Evolutionary conservation across 1,140 invertebrate genomes (phyloP).

Genomic region (Cephus cinctus): DNA sequence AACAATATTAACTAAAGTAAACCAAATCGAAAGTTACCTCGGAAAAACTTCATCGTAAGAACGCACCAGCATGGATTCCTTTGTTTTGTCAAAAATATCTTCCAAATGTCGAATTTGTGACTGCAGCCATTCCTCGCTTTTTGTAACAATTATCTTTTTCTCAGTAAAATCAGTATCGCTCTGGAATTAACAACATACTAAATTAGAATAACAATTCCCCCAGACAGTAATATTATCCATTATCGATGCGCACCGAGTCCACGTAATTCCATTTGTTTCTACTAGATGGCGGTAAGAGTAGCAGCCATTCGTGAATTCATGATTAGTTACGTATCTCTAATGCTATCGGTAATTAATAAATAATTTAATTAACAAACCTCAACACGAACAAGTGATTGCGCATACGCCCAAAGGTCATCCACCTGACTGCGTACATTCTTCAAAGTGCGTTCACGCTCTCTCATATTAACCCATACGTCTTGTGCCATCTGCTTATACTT

Average conservation of each 20-base stretch:
- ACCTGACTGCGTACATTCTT: conserved; percentile 55
- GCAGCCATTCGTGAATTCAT: too few species aligned
- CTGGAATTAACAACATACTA: conserved; percentile 32
- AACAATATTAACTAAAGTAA: conserved; percentile 50
- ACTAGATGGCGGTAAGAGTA: too few species aligned
- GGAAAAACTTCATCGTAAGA: conserved; percentile 55
- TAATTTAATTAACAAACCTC: conserved; percentile 51
- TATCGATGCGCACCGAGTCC: too few species aligned
- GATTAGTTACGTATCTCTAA: too few species aligned
- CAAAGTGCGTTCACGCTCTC: conserved; percentile 58
- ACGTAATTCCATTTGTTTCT: too few species aligned
- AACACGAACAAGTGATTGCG: conserved; percentile 59
- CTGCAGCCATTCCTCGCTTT: conserved; percentile 52
- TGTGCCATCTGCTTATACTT: conserved; percentile 59
- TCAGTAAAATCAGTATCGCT: conserved; percentile 47
- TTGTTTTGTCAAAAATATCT: conserved; percentile 50
- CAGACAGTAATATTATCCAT: too few species aligned
- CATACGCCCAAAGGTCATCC: conserved; percentile 57
- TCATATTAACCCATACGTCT: conserved; percentile 62
- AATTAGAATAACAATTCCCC: too few species aligned
- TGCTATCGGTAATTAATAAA: too few species aligned
- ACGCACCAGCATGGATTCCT: conserved; percentile 45
- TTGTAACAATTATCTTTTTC: conserved; percentile 45
- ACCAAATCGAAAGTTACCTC: conserved; percentile 52
- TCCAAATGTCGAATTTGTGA: conserved; percentile 51